A percentile compares a stretch with the other conserved stretches of the same genome.
phyloP scores from a whole-genome alignment of 2,113 vertebrate species.

The Trichechus manatus region DNA sequence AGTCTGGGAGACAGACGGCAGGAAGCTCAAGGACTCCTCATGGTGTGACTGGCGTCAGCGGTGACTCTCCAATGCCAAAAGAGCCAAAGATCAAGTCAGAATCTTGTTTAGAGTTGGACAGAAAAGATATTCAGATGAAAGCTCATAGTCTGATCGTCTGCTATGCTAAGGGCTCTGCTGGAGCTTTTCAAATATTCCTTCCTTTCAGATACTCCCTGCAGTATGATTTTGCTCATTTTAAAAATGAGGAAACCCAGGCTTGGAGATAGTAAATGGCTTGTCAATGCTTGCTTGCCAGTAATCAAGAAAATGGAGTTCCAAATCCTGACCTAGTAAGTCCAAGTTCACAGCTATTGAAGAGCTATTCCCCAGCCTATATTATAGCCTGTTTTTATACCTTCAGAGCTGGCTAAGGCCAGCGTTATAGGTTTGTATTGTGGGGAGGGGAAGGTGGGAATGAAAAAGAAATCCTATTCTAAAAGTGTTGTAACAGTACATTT shows the following conservation, averaged over 20 bases:
- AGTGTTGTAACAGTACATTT: background rate
- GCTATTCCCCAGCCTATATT: background rate
- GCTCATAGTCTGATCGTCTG: background rate
- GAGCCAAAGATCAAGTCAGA: background rate
- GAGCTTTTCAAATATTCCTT: background rate
- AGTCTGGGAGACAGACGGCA: background rate
- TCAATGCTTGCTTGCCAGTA: background rate
- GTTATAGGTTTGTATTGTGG: background rate
- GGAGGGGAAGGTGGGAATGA: background rate
- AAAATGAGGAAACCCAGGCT: background rate
- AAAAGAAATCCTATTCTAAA: constrained; percentile 3
- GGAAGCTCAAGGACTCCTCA: background rate
- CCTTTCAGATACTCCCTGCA: background rate
- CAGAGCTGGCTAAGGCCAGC: background rate
- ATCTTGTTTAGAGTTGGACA: background rate
- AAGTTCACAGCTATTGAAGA: background rate
- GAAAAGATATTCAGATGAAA: background rate
- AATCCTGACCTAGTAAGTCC: background rate
- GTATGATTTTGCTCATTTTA: background rate
- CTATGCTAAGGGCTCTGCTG: background rate
- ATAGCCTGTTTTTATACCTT: background rate
- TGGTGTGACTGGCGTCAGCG: background rate
- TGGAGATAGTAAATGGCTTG: background rate
- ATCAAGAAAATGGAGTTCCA: constrained; percentile 20
- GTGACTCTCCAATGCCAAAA: background rate